Percentiles rank a stretch among this genome's conserved stretches.
phyloP scores from a whole-genome alignment of 2,113 vertebrate species.

The Psophia crepitans region DNA sequence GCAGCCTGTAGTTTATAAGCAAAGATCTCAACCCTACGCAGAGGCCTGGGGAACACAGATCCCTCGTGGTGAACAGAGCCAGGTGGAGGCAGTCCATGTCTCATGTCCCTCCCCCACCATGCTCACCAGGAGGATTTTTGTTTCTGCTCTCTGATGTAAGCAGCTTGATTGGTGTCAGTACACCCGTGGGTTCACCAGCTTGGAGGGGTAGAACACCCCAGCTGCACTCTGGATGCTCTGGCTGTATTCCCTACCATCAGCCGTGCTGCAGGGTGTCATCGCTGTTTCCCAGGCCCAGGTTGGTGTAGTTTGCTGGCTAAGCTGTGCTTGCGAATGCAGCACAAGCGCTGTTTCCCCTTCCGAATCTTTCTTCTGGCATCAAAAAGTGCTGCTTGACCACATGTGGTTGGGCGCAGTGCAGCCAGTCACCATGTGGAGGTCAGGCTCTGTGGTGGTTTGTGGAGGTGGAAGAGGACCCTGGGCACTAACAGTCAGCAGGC shows the following conservation, averaged over 20 bases:
- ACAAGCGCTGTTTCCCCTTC: background rate
- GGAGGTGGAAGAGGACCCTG: background rate
- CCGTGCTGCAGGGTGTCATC: background rate
- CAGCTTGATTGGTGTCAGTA: background rate
- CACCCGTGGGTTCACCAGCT: background rate
- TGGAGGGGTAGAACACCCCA: background rate
- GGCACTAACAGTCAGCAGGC: background rate
- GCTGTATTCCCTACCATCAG: background rate
- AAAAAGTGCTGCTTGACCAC: background rate
- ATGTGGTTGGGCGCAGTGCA: background rate
- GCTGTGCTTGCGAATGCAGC: background rate
- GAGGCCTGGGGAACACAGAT: background rate
- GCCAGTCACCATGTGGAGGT: background rate
- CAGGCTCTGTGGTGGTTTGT: background rate
- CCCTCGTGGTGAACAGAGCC: background rate
- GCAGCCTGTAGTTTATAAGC: background rate
- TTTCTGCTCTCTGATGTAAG: background rate
- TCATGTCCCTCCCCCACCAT: background rate
- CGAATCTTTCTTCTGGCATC: background rate
- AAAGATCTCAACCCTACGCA: background rate
- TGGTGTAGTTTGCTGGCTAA: background rate
- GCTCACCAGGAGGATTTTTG: background rate
- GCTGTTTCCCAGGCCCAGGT: background rate
- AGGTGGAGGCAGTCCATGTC: background rate
- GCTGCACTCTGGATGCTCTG: background rate